Conservation (phyloP, 2,797 vertebrate species). For the Xyrichtys novacula region DNA sequence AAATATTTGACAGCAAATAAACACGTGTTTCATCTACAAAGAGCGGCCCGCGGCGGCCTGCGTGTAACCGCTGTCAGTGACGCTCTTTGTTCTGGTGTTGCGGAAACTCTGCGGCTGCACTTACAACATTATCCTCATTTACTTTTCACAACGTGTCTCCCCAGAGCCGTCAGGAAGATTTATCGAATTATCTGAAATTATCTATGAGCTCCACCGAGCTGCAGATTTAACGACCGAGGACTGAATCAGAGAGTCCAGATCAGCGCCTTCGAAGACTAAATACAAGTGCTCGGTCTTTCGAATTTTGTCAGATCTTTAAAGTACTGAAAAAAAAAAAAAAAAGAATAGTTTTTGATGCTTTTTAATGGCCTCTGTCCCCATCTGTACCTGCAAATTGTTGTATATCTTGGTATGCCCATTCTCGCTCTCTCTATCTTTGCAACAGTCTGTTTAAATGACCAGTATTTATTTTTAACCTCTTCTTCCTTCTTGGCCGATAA, state of each 20-base stretch:
- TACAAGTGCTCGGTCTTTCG: too few relatives aligned
- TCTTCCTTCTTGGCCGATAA: too few relatives aligned
- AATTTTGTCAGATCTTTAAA: too few relatives aligned
- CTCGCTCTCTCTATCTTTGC: too few relatives aligned
- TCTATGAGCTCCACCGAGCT: neutral
- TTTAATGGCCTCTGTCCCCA: too few relatives aligned
- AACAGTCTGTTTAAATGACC: too few relatives aligned
- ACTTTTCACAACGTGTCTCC: slow-evolving; percentile 43
- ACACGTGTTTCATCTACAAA: slow-evolving; percentile 69
- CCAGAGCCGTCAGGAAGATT: slow-evolving; percentile 24
- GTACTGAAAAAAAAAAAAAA: too few relatives aligned
- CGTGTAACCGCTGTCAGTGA: slow-evolving; percentile 45
- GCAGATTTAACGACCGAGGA: neutral
- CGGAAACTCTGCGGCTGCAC: slow-evolving; percentile 50
- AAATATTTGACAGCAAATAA: slow-evolving; percentile 67
- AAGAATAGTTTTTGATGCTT: too few relatives aligned
- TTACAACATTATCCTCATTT: slow-evolving; percentile 66
- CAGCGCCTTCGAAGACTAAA: too few relatives aligned
- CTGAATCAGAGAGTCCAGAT: neutral
- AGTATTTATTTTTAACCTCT: too few relatives aligned
- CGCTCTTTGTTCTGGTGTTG: slow-evolving; percentile 59
- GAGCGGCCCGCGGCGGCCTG: slow-evolving; percentile 53
- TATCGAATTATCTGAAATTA: slow-evolving; percentile 39
- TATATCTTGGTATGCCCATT: too few relatives aligned
- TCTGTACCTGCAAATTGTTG: too few relatives aligned